Percentiles rank a stretch among this genome's conserved stretches.
These are phyloP conservation scores for Grantiella picta DNA, from an alignment of 2,113 vertebrate species.

Conservation along the genomic window DNA sequence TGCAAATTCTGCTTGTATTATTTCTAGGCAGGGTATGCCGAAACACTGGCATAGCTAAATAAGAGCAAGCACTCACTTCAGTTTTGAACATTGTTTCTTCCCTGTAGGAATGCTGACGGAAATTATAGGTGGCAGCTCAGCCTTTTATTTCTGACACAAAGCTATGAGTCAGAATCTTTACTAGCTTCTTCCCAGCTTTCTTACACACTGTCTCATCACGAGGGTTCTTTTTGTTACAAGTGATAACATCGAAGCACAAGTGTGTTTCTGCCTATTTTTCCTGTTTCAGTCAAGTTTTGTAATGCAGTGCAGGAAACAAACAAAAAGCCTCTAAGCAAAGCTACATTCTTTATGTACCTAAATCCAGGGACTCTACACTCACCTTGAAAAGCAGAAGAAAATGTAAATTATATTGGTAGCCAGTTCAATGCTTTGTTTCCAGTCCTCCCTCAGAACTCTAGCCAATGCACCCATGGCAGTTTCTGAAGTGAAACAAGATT, in stretches of 20 bases:
- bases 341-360: neutral
- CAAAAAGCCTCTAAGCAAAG: neutral
- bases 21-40: neutral
- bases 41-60: neutral
- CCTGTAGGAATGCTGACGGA: neutral
- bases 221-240: neutral
- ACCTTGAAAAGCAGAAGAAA: slow-evolving; percentile 97
- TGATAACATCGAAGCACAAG: neutral
- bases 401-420: slow-evolving; percentile 92
- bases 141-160: neutral
- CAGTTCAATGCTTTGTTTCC: slow-evolving; percentile 92
- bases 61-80: neutral
- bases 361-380: neutral
- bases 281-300: neutral
- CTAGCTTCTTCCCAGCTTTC: neutral
- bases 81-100: neutral
- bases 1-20: neutral
- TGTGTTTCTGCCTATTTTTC: accelerated
- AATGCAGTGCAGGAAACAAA: neutral
- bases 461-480: slow-evolving; percentile 86
- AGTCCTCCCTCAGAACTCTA: slow-evolving; percentile 90
- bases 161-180: neutral
- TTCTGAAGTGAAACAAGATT: slow-evolving; percentile 71
- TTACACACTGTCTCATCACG: neutral
- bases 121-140: neutral